Conservation (phyloP, 2,113 vertebrate species). For the Cephalopholis sonnerati region DNA sequence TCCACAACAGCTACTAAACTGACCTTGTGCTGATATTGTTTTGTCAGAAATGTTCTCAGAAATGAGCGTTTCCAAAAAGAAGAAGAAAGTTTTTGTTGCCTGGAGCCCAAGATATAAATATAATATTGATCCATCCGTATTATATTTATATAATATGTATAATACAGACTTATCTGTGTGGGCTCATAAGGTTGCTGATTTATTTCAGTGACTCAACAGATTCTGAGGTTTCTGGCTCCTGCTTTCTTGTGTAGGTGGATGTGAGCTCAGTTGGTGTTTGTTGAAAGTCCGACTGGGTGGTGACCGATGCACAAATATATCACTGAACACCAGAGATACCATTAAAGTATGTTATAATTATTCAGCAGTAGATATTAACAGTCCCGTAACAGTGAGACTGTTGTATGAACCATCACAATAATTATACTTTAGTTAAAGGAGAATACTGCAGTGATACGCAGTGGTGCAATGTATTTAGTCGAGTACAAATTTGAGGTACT, state of each 20-base stretch:
- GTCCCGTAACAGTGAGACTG: too few relatives aligned
- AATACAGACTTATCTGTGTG: neutral
- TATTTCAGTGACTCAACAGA: conserved; percentile 3
- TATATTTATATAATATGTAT: neutral
- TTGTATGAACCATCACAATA: too few relatives aligned
- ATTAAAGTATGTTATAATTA: too few relatives aligned
- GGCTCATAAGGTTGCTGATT: neutral
- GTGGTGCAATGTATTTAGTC: too few relatives aligned
- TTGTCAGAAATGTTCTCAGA: too few relatives aligned
- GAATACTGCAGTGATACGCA: too few relatives aligned
- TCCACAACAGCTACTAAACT: neutral
- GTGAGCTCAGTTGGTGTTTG: neutral
- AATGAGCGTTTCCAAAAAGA: too few relatives aligned
- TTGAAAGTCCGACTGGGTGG: too few relatives aligned
- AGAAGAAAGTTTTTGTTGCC: neutral
- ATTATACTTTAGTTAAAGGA: too few relatives aligned
- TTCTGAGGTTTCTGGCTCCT: neutral
- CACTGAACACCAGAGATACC: neutral
- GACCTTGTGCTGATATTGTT: too few relatives aligned
- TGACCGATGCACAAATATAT: neutral
- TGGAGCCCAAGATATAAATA: neutral
- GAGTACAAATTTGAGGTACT: too few relatives aligned
- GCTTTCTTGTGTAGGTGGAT: conserved; percentile 1
- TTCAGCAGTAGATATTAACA: too few relatives aligned
- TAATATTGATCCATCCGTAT: neutral